Evolutionary conservation across 2,797 vertebrate genomes (phyloP).

Genomic region (Caiman crocodilus): DNA sequence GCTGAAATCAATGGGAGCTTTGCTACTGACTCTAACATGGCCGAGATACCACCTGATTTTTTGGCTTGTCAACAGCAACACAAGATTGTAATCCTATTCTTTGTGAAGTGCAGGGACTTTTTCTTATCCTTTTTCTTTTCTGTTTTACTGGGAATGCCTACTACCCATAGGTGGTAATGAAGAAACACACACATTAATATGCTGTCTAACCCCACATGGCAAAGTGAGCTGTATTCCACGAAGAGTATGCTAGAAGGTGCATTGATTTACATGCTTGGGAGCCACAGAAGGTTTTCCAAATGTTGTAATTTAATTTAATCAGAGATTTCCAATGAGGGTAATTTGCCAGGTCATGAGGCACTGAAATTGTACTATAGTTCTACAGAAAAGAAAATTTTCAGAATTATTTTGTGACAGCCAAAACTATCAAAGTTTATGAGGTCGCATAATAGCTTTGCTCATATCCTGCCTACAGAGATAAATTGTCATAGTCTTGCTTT

Average conservation of each 20-base stretch:
- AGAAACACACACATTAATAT: no score
- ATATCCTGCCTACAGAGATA: no score
- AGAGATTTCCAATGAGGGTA: neutral
- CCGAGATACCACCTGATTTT: neutral
- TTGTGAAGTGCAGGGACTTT: neutral
- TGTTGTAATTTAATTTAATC: neutral
- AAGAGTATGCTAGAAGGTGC: neutral
- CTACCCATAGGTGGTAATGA: neutral
- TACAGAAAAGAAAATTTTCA: neutral
- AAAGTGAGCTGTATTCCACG: neutral
- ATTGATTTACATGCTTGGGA: neutral
- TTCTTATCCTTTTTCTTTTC: neutral
- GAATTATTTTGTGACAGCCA: neutral
- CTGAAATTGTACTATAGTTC: neutral
- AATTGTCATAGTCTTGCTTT: neutral
- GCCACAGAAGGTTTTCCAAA: neutral
- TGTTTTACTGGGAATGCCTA: neutral
- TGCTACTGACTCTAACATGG: neutral
- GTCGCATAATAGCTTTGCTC: neutral
- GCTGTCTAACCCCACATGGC: neutral
- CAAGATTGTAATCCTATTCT: neutral
- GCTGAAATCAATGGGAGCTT: neutral
- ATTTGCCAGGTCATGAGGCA: neutral
- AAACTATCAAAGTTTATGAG: neutral
- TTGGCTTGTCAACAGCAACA: neutral